Evolutionary conservation across 1,140 invertebrate species (phyloP).

Genomic region (Brachionus paranguensis): DNA sequence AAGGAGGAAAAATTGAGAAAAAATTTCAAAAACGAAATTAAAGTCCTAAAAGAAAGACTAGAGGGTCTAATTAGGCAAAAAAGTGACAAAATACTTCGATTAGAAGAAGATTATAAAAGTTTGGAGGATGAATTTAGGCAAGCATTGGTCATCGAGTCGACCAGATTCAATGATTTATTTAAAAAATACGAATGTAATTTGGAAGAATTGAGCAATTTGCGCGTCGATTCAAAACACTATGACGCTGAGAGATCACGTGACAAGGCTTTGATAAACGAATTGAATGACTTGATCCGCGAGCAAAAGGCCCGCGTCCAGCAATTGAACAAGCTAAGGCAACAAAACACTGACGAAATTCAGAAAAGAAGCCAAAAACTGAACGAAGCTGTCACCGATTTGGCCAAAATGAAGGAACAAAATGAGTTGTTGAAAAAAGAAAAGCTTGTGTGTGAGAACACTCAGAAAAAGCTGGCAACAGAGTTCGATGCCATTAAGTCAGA

Average conservation of each 20-base stretch:
- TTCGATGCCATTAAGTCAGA: neutral
- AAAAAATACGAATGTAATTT: neutral
- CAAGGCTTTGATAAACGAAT: constrained; percentile 12
- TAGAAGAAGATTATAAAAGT: constrained; percentile 10
- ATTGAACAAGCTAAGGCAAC: constrained; percentile 8
- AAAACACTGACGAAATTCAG: neutral
- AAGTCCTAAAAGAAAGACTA: neutral
- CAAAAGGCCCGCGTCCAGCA: constrained; percentile 8
- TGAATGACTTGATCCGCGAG: constrained; percentile 30
- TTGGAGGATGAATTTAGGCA: constrained; percentile 25
- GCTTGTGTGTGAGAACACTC: neutral
- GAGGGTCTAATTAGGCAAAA: neutral
- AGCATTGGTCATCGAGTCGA: constrained; percentile 27
- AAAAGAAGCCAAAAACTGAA: constrained; percentile 6
- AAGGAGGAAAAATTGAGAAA: constrained; percentile 19
- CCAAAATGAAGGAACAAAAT: neutral
- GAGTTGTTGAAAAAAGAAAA: constrained; percentile 18
- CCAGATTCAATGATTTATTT: constrained; percentile 12
- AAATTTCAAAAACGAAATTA: neutral
- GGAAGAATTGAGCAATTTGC: neutral
- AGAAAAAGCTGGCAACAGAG: neutral
- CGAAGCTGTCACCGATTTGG: constrained; percentile 23
- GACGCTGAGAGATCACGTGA: neutral
- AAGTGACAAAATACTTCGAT: neutral
- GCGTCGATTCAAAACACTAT: neutral